A percentile compares a stretch with the other conserved stretches of the same genome.
Conservation (phyloP, 2,888 invertebrate species). For the Polietes domitor region DNA sequence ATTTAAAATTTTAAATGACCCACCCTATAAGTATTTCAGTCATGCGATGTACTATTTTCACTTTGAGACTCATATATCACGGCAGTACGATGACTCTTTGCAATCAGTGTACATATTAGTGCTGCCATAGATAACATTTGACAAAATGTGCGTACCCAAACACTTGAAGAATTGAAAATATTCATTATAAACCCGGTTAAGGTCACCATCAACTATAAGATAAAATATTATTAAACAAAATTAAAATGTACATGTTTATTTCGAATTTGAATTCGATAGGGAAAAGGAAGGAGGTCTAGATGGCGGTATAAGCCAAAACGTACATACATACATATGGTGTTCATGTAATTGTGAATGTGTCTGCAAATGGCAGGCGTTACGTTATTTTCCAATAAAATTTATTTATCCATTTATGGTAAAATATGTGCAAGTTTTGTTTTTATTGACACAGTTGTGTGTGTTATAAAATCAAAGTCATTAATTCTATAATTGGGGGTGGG, state of each 20-base stretch:
- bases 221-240: neutral
- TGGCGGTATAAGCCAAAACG: too few species aligned
- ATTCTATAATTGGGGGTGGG: constrained; percentile 26
- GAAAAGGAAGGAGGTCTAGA: too few species aligned
- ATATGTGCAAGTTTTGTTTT: neutral
- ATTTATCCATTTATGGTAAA: constrained; percentile 13
- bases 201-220: constrained; percentile 29
- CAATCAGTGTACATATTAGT: neutral
- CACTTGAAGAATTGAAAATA: neutral
- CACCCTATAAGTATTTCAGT: too few species aligned
- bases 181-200: constrained; percentile 27
- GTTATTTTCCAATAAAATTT: neutral
- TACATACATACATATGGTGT: neutral
- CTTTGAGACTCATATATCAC: too few species aligned
- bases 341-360: neutral
- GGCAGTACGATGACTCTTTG: too few species aligned
- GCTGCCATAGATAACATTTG: neutral
- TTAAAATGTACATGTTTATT: neutral
- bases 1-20: too few species aligned
- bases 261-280: too few species aligned
- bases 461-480: constrained; percentile 5
- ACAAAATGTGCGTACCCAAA: neutral
- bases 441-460: neutral
- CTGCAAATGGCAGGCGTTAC: neutral
- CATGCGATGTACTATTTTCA: too few species aligned